These are phyloP conservation scores for Diuraphis noxia DNA, from an alignment of 1,140 invertebrate genomes.

Conservation along the genomic window DNA sequence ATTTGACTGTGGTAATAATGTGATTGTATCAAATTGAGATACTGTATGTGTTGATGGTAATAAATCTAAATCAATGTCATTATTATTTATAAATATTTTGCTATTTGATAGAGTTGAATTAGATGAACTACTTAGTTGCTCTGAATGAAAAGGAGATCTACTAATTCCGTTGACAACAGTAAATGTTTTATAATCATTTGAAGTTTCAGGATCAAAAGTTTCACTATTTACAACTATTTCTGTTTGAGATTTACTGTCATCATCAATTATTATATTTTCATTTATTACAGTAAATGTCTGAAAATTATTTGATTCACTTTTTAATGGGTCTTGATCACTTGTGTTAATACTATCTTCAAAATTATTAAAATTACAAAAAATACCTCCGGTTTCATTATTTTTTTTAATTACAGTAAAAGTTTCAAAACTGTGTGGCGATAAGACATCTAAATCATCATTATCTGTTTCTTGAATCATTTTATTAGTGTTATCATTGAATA, in stretches of 20 bases:
- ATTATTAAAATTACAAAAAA: background rate
- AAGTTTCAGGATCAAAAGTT: background rate
- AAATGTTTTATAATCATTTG: conserved; percentile 46
- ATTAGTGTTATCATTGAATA: background rate
- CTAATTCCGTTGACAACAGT: conserved; percentile 22
- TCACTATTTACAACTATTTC: background rate
- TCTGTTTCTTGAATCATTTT: background rate
- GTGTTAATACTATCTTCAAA: background rate
- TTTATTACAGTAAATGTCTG: conserved; percentile 46
- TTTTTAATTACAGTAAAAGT: conserved; percentile 36
- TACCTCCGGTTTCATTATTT: background rate
- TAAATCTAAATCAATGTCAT: conserved; percentile 21
- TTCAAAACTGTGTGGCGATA: conserved; percentile 32
- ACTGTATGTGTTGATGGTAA: background rate
- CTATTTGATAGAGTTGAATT: conserved; percentile 11
- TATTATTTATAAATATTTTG: conserved; percentile 23
- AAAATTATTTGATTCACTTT: conserved; percentile 9
- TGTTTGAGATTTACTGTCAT: background rate
- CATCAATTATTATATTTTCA: conserved; percentile 26
- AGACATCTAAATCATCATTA: conserved; percentile 24
- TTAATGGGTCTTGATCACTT: background rate
- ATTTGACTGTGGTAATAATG: conserved; percentile 18
- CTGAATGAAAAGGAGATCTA: background rate
- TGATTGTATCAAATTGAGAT: conserved; percentile 2
- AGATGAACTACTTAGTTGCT: background rate